Base-by-base conservation (phyloP, 1,140 invertebrate species). In the Physella acuta region DNA sequence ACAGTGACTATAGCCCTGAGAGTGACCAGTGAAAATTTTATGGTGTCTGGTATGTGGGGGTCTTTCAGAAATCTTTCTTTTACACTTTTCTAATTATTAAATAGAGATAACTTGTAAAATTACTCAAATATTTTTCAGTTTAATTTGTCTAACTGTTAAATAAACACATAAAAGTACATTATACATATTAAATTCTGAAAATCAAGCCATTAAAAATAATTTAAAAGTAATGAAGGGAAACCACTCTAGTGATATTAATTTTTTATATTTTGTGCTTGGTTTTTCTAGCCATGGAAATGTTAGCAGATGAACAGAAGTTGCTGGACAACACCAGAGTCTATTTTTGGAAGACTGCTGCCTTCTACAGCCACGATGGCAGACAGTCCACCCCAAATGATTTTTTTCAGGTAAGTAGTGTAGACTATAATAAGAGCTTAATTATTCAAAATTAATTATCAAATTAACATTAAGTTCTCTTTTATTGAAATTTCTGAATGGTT, bases 211-310 rank as follows among this genome's bases (percentile, higher is more conserved):
- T n/a, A n/a, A n/a, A n/a, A n/a, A n/a, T n/a, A n/a, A n/a, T n/a
- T n/a, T n/a, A n/a, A n/a, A n/a, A n/a, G n/a, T n/a, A n/a, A n/a
- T n/a, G n/a, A n/a, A n/a, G n/a, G n/a, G n/a, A n/a, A n/a, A n/a
- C 8, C 8, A 20, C 39, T 11, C 39, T 44, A 44, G 52, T 55
- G 24, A 63, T 39, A 11, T 39, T 37, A 24, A 8, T 39, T 39
- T 63, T 30, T 16, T 11, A 39, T 53, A 8, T 31, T 60, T 51
- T 30, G 30, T 60, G 4, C 20, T 64, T 8, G 14, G 70, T 39
- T 56, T 31, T 75, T 72, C 53, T 72, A 81, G 81, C 78, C n/a
- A 14, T 78, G 64, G 79, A 82, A 58, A 75, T 79, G 5, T 72
- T 82, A 39, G 73, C 72, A n/a, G 79, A 81, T 44, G 76, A 81